Evolutionary conservation across 1,140 invertebrate genomes (phyloP), one percentile per base, ranked within the genome.

Genomic region (Euschistus heros): DNA sequence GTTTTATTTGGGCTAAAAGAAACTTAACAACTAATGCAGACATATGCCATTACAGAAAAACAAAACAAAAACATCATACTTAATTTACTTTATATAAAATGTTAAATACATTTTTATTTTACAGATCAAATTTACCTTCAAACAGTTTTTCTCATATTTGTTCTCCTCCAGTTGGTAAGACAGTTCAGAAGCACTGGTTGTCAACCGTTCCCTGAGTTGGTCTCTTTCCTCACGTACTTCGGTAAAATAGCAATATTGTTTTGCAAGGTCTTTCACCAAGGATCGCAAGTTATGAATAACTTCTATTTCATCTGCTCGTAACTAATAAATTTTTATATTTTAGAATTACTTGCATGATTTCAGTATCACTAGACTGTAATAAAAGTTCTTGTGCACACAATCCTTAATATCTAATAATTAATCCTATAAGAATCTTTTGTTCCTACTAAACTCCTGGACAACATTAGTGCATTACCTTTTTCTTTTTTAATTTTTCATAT

Each of bases 261-360:
- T 37, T 10, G 14, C 22, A 13, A 64, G 62, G 24, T 64, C 62
- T 24, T 5, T 27, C 6, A 64, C 50, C 62, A 64, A 14, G 17
- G 7, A 17, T 5, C 62, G 14, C 18, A 64, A 26, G 27, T 64
- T 64, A 0, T 57, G 20, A 30, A 44, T 64, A 20, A 64, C 47
- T 30, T 64, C 62, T 7, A 54, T 44, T 24, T 64, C 62, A 14
- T 13, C 14, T n/a, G 62, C n/a, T 24, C n/a, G 0, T 3, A 50
- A 24, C 22, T 54, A 52, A 26, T 13, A 54, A 10, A 22, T 10
- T 17, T 54, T 30, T 10, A 1, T 24, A 37, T 18, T 20, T 46
- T 64, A 54, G 2, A 47, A 33, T n/a, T 26, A 26, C 13, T 26
- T 60, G 14, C 8, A 26, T n/a, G 17, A 24, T 22, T 17, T 27